These are phyloP conservation scores for Euglossa dilemma DNA, from an alignment of 1,140 invertebrate species.

Conservation along the genomic window DNA sequence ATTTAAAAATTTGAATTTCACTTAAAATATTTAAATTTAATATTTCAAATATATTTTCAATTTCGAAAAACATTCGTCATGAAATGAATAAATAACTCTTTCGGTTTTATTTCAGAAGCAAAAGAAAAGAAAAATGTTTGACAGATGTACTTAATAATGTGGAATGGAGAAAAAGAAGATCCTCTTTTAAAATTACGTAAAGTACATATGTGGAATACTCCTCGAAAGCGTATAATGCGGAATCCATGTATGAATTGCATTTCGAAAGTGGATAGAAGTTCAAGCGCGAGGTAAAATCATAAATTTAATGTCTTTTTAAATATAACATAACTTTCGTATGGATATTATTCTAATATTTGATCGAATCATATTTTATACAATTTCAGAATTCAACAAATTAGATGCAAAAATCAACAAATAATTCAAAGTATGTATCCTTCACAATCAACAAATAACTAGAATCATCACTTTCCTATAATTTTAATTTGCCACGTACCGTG, in stretches of 20 bases:
- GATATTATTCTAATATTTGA: no score
- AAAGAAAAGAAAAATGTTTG: background rate
- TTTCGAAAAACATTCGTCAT: background rate
- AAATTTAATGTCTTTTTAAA: no score
- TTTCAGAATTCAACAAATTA: background rate
- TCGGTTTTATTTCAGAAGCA: background rate
- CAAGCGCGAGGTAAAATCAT: background rate
- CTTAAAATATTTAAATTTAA: background rate
- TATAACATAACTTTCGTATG: no score
- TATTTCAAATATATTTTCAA: background rate
- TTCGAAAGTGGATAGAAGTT: background rate
- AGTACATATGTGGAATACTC: constrained; percentile 7
- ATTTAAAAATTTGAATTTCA: background rate
- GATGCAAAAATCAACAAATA: background rate
- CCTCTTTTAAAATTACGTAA: background rate
- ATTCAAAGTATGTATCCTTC: background rate
- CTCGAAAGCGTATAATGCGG: background rate
- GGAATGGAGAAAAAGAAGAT: background rate
- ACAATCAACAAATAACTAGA: background rate
- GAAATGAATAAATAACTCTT: background rate
- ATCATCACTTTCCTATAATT: background rate
- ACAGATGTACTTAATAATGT: background rate
- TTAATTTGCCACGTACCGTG: background rate
- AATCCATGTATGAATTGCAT: background rate
- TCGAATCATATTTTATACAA: background rate